Conservation (phyloP, 2,113 vertebrate species). For the western clawed frog (Xenopus tropicalis) region DNA sequence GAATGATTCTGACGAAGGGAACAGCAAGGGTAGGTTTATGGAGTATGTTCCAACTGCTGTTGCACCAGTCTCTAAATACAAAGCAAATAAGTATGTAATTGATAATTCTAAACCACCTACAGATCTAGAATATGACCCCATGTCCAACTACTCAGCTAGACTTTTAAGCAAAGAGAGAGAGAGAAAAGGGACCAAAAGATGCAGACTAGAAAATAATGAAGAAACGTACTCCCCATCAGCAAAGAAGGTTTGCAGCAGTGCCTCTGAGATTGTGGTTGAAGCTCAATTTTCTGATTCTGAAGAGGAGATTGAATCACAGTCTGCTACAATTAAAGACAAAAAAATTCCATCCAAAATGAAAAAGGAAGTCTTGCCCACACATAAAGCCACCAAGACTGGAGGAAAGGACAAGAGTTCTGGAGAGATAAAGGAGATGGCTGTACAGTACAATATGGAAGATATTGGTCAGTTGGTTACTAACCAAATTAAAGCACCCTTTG, state of each 20-base stretch:
- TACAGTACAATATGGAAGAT: slow-evolving; percentile 52
- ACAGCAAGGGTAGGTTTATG: slow-evolving; percentile 64
- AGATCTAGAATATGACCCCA: slow-evolving; percentile 91
- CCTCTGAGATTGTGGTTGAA: slow-evolving; percentile 56
- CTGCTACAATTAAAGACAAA: slow-evolving; percentile 53
- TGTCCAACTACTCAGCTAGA: slow-evolving; percentile 88
- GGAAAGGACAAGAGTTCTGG: slow-evolving; percentile 41
- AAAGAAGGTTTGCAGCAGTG: slow-evolving; percentile 68
- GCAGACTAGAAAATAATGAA: slow-evolving; percentile 45
- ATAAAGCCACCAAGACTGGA: slow-evolving; percentile 38
- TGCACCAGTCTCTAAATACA: slow-evolving; percentile 59
- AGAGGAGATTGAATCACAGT: slow-evolving; percentile 65
- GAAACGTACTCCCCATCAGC: slow-evolving; percentile 63
- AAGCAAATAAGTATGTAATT: slow-evolving; percentile 82
- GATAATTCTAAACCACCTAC: slow-evolving; percentile 86
- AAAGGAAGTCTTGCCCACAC: slow-evolving; percentile 43
- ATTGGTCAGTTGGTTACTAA: slow-evolving; percentile 42
- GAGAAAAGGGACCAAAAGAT: slow-evolving; percentile 50
- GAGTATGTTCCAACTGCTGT: slow-evolving; percentile 87
- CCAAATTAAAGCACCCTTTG: slow-evolving; percentile 25
- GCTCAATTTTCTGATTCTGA: slow-evolving; percentile 84
- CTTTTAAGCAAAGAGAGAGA: slow-evolving; percentile 68
- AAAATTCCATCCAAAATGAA: slow-evolving; percentile 52
- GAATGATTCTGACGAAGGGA: slow-evolving; percentile 58
- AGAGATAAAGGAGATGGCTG: slow-evolving; percentile 54